phyloP scores from a whole-genome alignment of 92 coral and sea anemone species.

The Phenganax stokvisi region DNA sequence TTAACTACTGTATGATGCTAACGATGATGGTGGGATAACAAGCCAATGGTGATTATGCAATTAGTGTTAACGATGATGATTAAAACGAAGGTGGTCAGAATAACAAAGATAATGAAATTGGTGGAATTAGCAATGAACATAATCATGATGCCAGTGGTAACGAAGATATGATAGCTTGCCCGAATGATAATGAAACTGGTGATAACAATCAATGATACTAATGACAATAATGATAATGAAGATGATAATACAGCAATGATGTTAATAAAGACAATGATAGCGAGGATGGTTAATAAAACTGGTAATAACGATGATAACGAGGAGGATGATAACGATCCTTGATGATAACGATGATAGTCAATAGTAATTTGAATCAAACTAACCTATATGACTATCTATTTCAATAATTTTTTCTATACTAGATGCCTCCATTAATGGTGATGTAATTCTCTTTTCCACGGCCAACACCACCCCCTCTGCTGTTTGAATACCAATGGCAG shows the following conservation, averaged over 20 bases:
- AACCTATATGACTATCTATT: conserved; percentile 92
- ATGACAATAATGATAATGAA: neutral
- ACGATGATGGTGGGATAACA: neutral
- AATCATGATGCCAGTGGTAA: too few relatives aligned
- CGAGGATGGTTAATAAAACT: too few relatives aligned
- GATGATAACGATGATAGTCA: neutral
- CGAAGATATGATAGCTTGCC: too few relatives aligned
- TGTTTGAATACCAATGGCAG: conserved; percentile 97
- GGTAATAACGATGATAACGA: neutral
- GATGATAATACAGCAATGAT: neutral
- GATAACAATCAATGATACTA: too few relatives aligned
- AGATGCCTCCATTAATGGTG: conserved; percentile 89
- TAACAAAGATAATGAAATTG: neutral
- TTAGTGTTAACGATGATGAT: neutral
- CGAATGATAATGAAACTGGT: too few relatives aligned
- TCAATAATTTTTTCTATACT: conserved; percentile 98
- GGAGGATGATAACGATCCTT: neutral
- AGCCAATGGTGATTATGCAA: neutral
- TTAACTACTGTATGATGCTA: neutral
- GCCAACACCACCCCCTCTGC: conserved; percentile 97
- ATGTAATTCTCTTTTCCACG: conserved; percentile 89
- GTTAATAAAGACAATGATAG: too few relatives aligned
- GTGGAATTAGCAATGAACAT: neutral
- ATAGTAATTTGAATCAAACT: neutral
- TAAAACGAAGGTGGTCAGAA: neutral